These are phyloP conservation scores for Willowsia nigromaculata DNA, from an alignment of 2,888 invertebrate species.

Conservation along the genomic window DNA sequence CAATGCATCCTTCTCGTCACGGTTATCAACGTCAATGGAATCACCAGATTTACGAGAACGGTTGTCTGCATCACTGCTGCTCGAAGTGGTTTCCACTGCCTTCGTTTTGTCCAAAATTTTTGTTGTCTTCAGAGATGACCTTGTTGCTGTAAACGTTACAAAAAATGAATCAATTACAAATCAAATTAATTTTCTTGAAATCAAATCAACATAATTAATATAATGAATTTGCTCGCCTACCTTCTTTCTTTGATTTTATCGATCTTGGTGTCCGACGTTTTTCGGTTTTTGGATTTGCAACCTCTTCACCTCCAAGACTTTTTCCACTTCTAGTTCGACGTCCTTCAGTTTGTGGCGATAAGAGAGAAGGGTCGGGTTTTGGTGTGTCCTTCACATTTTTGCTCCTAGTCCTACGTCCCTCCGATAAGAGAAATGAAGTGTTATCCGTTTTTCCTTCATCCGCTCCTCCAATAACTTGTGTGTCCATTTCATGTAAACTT, in stretches of 20 bases:
- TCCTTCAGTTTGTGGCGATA: no score
- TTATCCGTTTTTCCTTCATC: neutral
- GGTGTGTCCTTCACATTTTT: no score
- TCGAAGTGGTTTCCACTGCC: no score
- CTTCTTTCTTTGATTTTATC: neutral
- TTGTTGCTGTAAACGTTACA: no score
- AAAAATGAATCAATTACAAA: no score
- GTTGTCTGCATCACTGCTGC: no score
- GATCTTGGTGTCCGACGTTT: neutral
- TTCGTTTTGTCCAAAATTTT: no score
- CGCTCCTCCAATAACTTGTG: neutral
- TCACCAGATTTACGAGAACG: neutral
- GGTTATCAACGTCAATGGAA: no score
- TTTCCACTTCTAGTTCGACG: neutral
- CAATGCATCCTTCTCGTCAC: neutral
- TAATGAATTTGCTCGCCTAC: no score
- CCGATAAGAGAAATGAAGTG: neutral
- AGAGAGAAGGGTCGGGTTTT: no score
- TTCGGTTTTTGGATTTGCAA: neutral
- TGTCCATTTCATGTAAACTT: slow-evolving; percentile 44
- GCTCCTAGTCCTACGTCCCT: neutral
- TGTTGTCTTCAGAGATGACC: no score
- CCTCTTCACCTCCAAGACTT: neutral
- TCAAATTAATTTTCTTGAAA: neutral
- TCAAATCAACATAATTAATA: neutral